Base-by-base conservation (phyloP, 2,888 invertebrate species). In the Drosophila bunnanda region DNA sequence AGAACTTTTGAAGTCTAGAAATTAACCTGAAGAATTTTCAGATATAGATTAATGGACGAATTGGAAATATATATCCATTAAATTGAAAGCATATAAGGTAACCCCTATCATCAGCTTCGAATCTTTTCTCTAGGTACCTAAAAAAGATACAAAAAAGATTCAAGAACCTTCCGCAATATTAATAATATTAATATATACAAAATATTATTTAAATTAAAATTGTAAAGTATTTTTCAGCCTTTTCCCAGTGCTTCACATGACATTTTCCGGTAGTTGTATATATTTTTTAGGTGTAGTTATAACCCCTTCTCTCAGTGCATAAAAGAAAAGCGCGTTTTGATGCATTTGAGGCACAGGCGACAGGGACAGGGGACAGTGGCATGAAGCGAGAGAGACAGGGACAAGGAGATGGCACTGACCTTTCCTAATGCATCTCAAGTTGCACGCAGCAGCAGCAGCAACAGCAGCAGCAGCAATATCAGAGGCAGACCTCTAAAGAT, bases 381-480 rank as follows among this genome's bases (percentile, higher is more conserved):
- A 39, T 20, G 15, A 20, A 20, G 32, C 15, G 5, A 20, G 50
- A 9, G 32, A 38, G 60, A 60, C 58, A 52, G 46, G 10, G 46
- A 43, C 39, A 17, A 17, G 22, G 4, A 74, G 79, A 72, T 88
- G 85, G 89, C 85, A 86, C 85, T 86, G 85, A 89, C 85, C 85
- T 86, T 89, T 88, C 85, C 89, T 88, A 86, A 86, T 85, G 85
- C 83, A 80, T 72, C 80, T 77, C 78, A 74, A 88, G 78, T 85
- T 85, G 88, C 82, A 83, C 70, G 71, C 76, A 75, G 78, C 73
- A 62, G 70, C 41, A 25, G 50, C n/a, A 15, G 68, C 25, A 38
- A 12, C 52, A 59, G 52, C 34, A 25, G 25, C 25, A 25, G 25
- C 25, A 62, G 48, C 36, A 58, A 56, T 58, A 58, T 58, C 58